Conservation (phyloP, 2,797 vertebrate species). For the Gymnothorax javanicus region DNA sequence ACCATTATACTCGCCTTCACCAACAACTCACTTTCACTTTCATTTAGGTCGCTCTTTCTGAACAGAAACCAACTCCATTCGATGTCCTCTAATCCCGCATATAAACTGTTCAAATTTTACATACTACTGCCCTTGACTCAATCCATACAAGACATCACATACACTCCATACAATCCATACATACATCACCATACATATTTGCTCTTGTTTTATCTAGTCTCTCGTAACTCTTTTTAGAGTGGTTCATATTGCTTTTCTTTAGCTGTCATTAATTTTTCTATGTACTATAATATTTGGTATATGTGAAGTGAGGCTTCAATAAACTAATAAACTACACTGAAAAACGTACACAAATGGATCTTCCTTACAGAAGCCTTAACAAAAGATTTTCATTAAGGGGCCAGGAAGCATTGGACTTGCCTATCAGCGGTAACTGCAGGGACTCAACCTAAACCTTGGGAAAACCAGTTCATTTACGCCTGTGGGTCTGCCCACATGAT, state of each 20-base stretch:
- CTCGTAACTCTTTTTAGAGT: too few species aligned
- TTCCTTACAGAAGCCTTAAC: too few species aligned
- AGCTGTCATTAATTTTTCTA: too few species aligned
- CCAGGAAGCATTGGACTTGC: not conserved
- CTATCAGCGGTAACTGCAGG: constrained; percentile 1
- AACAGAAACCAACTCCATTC: not conserved
- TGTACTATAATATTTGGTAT: too few species aligned
- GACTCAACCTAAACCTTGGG: constrained; percentile 12
- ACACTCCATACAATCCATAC: not conserved
- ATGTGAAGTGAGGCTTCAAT: too few species aligned
- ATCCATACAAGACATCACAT: not conserved
- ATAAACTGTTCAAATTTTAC: not conserved
- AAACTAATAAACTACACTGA: too few species aligned
- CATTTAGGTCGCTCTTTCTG: too few species aligned
- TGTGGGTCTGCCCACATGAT: not conserved
- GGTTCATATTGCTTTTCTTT: too few species aligned
- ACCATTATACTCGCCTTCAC: not conserved
- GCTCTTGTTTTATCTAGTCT: too few species aligned
- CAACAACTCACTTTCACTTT: not conserved
- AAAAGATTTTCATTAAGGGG: not conserved
- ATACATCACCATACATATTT: too few species aligned
- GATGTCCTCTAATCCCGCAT: not conserved
- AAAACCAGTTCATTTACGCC: constrained; percentile 23
- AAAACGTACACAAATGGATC: too few species aligned
- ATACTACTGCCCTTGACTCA: not conserved